phyloP scores from a whole-genome alignment of 1,140 invertebrate species.

The Homarus americanus region DNA sequence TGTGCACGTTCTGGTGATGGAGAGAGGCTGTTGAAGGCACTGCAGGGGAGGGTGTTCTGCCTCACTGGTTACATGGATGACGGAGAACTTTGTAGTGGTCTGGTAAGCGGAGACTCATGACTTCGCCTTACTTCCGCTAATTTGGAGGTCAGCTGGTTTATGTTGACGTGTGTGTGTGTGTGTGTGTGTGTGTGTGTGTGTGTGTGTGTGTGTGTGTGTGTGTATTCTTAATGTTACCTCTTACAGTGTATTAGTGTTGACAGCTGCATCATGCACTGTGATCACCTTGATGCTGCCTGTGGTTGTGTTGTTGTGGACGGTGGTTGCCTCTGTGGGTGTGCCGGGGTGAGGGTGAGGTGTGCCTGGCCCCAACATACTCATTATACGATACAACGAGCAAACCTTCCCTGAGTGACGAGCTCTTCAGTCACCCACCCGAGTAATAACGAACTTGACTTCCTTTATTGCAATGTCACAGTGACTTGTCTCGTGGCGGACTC shows the following conservation, averaged over 20 bases:
- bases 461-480: no score
- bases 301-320: neutral
- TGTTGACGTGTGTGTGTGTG: neutral
- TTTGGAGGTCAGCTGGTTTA: neutral
- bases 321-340: neutral
- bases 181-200: constrained; percentile 43
- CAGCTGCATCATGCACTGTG: no score
- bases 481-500: no score
- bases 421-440: no score
- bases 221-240: neutral
- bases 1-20: neutral
- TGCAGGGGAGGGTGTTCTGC: neutral
- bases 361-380: no score
- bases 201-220: constrained; percentile 59
- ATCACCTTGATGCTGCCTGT: no score
- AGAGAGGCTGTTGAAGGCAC: neutral
- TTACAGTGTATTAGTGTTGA: neutral
- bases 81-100: neutral
- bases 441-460: no score
- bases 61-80: neutral
- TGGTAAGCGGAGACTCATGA: neutral
- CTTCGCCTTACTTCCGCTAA: neutral
- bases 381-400: no score
- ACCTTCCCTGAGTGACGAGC: no score
- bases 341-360: neutral